Evolutionary conservation across 2,888 invertebrate genomes (phyloP).

Genomic region (Hyposoter didymator): DNA sequence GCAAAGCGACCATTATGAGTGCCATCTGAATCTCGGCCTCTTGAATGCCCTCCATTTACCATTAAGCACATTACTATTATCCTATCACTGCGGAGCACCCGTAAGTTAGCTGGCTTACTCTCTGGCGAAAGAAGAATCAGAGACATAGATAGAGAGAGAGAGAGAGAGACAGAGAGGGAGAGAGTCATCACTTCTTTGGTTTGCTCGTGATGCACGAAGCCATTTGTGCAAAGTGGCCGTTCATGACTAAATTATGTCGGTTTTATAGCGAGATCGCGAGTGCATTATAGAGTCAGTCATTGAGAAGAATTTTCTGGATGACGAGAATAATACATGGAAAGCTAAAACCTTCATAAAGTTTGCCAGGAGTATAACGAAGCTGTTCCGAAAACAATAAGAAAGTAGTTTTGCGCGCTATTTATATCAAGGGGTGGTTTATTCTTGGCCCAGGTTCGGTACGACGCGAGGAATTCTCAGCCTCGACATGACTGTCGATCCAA

Average conservation of each 20-base stretch:
- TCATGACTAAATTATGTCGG: conserved; percentile 84
- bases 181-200: conserved; percentile 63
- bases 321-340: neutral
- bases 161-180: conserved; percentile 23
- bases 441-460: neutral
- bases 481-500: neutral
- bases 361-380: neutral
- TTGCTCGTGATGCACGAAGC: conserved; percentile 81
- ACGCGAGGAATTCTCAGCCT: neutral
- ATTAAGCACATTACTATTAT: conserved; percentile 84
- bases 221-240: conserved; percentile 84
- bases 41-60: conserved; percentile 84
- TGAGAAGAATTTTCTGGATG: conserved; percentile 26
- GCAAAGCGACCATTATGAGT: conserved; percentile 83
- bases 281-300: conserved; percentile 72
- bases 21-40: conserved; percentile 83
- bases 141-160: conserved; percentile 17
- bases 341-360: neutral
- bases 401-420: neutral
- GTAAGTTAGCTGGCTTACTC: conserved; percentile 70
- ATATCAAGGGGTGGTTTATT: neutral
- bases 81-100: conserved; percentile 80
- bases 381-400: neutral
- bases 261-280: conserved; percentile 79
- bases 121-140: conserved; percentile 44